A percentile compares a stretch with the other conserved stretches of the same genome.
Evolutionary conservation across 2,113 vertebrate genomes (phyloP).

Genomic region (Psammodynastes pulverulentus): DNA sequence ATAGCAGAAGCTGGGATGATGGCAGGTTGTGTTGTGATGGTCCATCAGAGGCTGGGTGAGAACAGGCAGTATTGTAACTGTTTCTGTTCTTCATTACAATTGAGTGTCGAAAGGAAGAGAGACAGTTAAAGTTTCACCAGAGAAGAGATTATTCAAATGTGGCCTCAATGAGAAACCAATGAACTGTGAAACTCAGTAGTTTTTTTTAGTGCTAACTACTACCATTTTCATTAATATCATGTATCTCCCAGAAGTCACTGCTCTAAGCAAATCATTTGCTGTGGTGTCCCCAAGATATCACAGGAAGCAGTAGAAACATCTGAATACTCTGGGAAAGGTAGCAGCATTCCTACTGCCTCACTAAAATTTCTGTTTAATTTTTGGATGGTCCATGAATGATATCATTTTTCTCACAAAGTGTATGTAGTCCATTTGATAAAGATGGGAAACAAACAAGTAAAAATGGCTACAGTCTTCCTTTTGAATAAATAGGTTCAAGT

Average conservation of each 20-base stretch:
- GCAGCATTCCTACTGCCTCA: not conserved
- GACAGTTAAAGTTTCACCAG: not conserved
- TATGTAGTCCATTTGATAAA: not conserved
- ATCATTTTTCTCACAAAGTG: not conserved
- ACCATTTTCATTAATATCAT: not conserved
- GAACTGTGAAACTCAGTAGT: conserved; percentile 33
- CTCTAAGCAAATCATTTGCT: not conserved
- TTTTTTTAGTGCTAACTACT: conserved; percentile 4
- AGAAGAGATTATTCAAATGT: not conserved
- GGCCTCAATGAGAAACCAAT: conserved; percentile 40
- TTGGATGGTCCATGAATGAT: not conserved
- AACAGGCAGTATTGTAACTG: not conserved
- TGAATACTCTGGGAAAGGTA: not conserved
- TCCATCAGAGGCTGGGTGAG: conserved; percentile 34
- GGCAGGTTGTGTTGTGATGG: not conserved
- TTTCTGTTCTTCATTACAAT: not conserved
- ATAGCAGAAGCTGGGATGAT: conserved; percentile 41
- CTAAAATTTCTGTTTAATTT: not conserved
- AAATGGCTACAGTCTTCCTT: not conserved
- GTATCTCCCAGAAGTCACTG: not conserved
- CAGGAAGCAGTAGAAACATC: not conserved
- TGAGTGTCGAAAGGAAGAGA: not conserved
- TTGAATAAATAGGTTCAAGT: not conserved
- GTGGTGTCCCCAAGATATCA: not conserved
- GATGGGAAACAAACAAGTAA: not conserved